phyloP scores from a whole-genome alignment of 2,113 vertebrate genomes.

The Formicarius rufipectus region DNA sequence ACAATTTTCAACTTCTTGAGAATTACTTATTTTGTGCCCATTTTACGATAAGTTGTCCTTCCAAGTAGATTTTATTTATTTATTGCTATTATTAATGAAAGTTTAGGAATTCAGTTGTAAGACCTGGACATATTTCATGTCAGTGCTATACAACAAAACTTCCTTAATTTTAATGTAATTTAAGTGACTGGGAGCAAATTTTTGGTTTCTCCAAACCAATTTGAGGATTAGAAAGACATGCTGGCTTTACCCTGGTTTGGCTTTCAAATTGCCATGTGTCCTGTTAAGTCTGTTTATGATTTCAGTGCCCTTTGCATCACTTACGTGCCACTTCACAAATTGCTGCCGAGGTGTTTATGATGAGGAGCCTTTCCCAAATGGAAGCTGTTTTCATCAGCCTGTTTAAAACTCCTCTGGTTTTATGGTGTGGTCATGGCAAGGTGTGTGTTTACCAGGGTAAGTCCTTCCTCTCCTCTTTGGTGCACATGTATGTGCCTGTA shows the following conservation, averaged over 20 bases:
- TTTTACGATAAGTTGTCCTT: background rate
- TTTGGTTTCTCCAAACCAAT: background rate
- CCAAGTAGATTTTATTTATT: background rate
- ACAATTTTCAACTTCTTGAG: background rate
- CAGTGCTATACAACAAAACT: background rate
- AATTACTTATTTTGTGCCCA: background rate
- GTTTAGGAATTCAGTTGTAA: background rate
- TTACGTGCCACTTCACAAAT: background rate
- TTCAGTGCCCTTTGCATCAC: background rate
- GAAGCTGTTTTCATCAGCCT: background rate
- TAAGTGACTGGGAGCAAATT: slow-evolving; percentile 9
- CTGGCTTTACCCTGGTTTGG: background rate
- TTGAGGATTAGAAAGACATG: background rate
- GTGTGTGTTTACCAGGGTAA: background rate
- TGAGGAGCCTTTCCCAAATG: background rate
- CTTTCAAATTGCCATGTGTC: background rate
- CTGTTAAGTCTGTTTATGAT: background rate
- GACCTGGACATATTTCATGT: background rate
- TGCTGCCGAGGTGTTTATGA: background rate
- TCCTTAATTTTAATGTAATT: background rate
- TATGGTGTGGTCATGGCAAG: background rate
- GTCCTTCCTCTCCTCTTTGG: background rate
- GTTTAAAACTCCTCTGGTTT: background rate
- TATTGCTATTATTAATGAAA: background rate
- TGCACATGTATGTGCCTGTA: slow-evolving; percentile 7